Base-by-base conservation (phyloP, 2,797 vertebrate species). In the Darevskia mixta region DNA sequence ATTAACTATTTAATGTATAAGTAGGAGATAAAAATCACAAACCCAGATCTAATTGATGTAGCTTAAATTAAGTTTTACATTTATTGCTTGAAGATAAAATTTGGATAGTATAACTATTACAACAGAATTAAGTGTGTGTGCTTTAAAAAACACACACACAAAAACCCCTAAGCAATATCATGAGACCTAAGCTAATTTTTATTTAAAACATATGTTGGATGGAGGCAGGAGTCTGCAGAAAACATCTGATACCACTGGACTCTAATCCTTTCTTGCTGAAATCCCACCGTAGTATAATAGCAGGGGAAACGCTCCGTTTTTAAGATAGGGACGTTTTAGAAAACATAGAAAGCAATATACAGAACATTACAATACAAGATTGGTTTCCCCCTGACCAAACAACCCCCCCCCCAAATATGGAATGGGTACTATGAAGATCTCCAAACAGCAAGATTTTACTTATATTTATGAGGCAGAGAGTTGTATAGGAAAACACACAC, bases 41-140 rank as follows among this genome's bases (percentile, higher is more conserved):
- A 92, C 91, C 90, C 89, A 93, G 85, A 94, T 94, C 87, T 96
- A 95, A 95, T 92, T 95, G 94, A 55, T 88, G 86, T 93, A 94
- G 61, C 90, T 96, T 96, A 96, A 96, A 94, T 95, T 93, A 95
- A 94, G 90, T 94, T 95, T 95, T 94, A 95, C 85, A 86, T 93
- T 89, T 92, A 93, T 92, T 94, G 72, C 77, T 91, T 45, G 86
- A 86, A 95, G 90, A 93, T 95, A 96, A 95, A 92, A 94, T 92
- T 95, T 94, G 92, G 87, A 58, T 93, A 93, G 76, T 93, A 95
- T 93, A 90, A 95, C 91, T 95, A 85, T 91, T 93, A 95, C 90
- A 93, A 95, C 93, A 96, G 90, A 95, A 95, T 92, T 95, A 95
- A 95, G 79, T 80, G 10, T n/a, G 32, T 35, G 29, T 45, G 23